Percentiles rank a stretch among this genome's conserved stretches.
phyloP scores from a whole-genome alignment of 2,113 vertebrate species.

The Gavialis gangeticus region DNA sequence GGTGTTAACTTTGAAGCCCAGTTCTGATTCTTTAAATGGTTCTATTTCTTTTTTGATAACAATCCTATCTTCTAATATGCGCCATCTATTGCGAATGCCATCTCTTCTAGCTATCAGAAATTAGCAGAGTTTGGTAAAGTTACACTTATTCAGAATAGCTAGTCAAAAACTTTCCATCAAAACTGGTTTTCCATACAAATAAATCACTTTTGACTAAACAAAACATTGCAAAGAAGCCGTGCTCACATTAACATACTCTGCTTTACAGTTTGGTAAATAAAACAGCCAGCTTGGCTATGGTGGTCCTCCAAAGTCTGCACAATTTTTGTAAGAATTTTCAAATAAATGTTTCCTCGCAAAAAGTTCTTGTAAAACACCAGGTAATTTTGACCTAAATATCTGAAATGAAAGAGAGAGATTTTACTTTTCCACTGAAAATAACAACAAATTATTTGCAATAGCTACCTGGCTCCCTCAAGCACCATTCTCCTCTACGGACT shows the following conservation, averaged over 20 bases:
- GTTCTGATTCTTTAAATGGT: background rate
- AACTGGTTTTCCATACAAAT: background rate
- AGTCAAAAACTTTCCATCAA: background rate
- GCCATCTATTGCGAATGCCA: background rate
- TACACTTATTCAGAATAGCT: background rate
- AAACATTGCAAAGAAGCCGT: too few species aligned
- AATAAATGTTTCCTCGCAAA: too few species aligned
- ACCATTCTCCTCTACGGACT: background rate
- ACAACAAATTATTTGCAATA: background rate
- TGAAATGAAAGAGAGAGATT: fast-evolving
- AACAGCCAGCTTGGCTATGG: too few species aligned
- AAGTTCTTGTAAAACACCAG: too few species aligned
- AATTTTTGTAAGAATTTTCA: too few species aligned
- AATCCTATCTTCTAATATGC: background rate
- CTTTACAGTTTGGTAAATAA: too few species aligned
- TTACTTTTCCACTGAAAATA: background rate
- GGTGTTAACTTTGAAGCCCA: background rate
- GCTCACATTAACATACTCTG: too few species aligned
- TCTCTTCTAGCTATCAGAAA: background rate
- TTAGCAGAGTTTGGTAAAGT: background rate
- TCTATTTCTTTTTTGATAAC: too few species aligned
- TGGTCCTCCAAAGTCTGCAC: too few species aligned
- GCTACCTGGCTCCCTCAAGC: background rate
- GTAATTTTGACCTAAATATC: background rate
- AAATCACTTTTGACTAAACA: too few species aligned